A percentile compares a stretch with the other conserved stretches of the same genome.
phyloP scores from a whole-genome alignment of 92 coral and sea anemone genomes.

The Parazoanthus swiftii region DNA sequence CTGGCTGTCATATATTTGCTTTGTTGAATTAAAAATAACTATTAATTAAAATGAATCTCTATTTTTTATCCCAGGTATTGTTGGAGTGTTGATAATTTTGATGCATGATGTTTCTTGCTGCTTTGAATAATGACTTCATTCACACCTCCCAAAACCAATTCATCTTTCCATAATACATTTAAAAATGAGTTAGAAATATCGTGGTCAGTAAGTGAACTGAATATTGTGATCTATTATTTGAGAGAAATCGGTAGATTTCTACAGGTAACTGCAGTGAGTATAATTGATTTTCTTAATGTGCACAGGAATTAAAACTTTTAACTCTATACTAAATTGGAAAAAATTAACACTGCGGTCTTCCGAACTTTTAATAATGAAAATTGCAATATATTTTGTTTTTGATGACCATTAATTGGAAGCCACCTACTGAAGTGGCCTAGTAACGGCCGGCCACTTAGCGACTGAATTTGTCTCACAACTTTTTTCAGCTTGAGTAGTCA shows the following conservation, averaged over 20 bases:
- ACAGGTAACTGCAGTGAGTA: no score
- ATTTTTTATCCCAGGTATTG: background rate
- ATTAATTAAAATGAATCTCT: no score
- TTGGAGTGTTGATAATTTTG: background rate
- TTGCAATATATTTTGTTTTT: slow-evolving; percentile 7
- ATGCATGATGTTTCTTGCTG: background rate
- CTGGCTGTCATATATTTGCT: background rate
- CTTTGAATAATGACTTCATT: background rate
- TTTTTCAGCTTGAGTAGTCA: no score
- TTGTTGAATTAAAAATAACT: background rate
- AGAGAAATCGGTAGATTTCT: no score
- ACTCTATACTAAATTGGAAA: background rate
- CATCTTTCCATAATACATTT: background rate
- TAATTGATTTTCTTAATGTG: no score
- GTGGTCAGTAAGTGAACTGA: no score
- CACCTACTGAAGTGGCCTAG: background rate
- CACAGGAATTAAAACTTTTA: no score
- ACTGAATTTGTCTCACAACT: no score
- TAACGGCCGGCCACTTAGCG: no score
- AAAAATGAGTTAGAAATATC: no score
- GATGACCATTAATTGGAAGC: slow-evolving; percentile 16
- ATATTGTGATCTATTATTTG: no score
- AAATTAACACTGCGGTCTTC: background rate
- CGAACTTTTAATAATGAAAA: background rate
- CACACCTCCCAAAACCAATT: background rate